Percentiles rank a stretch among this genome's conserved stretches.
Conservation (phyloP, 1,140 invertebrate species). For the Zaprionus nigranus region DNA sequence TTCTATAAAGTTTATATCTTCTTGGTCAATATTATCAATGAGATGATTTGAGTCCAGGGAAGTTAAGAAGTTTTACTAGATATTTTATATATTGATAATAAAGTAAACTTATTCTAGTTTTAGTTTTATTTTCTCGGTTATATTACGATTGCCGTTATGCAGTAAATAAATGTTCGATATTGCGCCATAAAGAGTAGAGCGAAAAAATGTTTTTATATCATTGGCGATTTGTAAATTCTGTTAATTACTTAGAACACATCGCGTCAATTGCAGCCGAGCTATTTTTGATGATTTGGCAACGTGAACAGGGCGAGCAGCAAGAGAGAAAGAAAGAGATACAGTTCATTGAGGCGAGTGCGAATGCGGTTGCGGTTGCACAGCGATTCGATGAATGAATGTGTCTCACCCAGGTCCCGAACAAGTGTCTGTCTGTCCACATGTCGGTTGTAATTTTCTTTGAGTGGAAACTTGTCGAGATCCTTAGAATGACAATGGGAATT, state of each 20-base stretch:
- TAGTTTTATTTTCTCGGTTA: background rate
- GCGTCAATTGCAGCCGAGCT: conserved; percentile 14
- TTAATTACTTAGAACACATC: conserved; percentile 50
- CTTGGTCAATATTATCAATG: too few species aligned
- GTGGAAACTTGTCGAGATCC: background rate
- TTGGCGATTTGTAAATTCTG: background rate
- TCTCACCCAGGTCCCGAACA: conserved; percentile 5
- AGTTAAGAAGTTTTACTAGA: background rate
- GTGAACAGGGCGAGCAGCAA: background rate
- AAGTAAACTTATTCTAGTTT: conserved; percentile 1
- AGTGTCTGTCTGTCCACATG: conserved; percentile 15
- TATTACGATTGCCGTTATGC: conserved; percentile 7
- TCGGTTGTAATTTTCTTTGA: background rate
- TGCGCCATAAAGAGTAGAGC: conserved; percentile 21
- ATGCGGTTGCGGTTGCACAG: conserved; percentile 5
- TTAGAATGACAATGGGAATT: background rate
- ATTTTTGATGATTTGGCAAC: conserved; percentile 29
- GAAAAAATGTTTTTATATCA: conserved; percentile 20
- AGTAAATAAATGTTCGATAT: conserved; percentile 28
- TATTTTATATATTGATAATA: background rate
- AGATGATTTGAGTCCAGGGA: too few species aligned
- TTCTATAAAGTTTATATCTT: too few species aligned
- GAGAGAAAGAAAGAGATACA: conserved; percentile 56
- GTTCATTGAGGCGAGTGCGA: conserved; percentile 58
- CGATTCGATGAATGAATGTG: conserved; percentile 28